These are phyloP conservation scores for Pachyramphus minor DNA, from an alignment of 2,113 vertebrate genomes.

Conservation along the genomic window DNA sequence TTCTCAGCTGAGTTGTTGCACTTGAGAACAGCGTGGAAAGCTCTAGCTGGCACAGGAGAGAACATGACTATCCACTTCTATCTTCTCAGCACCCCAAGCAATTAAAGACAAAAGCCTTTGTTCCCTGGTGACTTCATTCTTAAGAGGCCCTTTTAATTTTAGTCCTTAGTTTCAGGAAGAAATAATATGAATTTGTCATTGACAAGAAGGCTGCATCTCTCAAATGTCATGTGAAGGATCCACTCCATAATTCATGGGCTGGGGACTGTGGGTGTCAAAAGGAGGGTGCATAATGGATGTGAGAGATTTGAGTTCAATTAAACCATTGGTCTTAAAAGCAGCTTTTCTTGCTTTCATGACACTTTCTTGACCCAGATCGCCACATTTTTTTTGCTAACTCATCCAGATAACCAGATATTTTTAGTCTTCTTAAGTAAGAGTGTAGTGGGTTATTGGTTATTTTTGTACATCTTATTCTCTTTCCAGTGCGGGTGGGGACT, in stretches of 20 bases:
- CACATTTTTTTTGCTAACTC: background rate
- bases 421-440: background rate
- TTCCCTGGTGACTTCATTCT: constrained; percentile 36
- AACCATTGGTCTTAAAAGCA: background rate
- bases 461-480: background rate
- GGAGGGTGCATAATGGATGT: background rate
- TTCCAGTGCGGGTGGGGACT: background rate
- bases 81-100: background rate
- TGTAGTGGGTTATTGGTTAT: background rate
- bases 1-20: background rate
- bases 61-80: background rate
- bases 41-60: background rate
- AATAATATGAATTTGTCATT: constrained; percentile 22
- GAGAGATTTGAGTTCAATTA: background rate
- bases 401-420: background rate
- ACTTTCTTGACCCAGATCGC: background rate
- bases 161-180: constrained; percentile 17
- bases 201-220: constrained; percentile 16
- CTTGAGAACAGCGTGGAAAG: background rate
- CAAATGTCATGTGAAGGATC: constrained; percentile 20
- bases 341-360: background rate
- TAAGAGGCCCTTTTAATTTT: constrained; percentile 44
- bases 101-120: constrained; percentile 36
- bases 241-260: constrained; percentile 50
- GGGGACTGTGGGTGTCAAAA: constrained; percentile 5